phyloP scores from a whole-genome alignment of 2,797 vertebrate genomes.

The Oreochromis grahami region DNA sequence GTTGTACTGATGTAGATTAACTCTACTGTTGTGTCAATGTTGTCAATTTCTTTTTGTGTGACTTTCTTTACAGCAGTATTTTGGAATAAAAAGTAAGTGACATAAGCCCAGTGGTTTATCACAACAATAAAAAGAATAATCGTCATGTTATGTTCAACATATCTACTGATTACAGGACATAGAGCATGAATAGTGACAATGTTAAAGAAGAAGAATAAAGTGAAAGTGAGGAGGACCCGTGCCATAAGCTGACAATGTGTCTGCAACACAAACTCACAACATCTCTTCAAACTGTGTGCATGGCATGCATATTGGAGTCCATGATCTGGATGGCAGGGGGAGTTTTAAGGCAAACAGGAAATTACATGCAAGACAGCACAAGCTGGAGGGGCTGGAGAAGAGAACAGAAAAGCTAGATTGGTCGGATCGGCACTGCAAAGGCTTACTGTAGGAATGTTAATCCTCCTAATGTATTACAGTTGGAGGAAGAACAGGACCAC shows the following conservation, averaged over 20 bases:
- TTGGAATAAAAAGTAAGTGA: neutral
- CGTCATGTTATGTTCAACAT: neutral
- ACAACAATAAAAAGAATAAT: neutral
- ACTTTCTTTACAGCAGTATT: neutral
- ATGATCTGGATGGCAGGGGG: constrained; percentile 10
- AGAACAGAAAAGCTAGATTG: constrained; percentile 49
- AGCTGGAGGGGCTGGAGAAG: constrained; percentile 27
- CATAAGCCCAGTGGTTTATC: neutral
- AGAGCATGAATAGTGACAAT: neutral
- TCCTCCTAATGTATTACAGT: constrained; percentile 77
- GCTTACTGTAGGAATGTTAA: constrained; percentile 77
- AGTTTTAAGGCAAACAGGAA: constrained; percentile 57
- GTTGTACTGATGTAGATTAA: neutral
- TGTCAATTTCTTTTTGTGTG: neutral
- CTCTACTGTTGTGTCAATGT: neutral
- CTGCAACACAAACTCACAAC: neutral
- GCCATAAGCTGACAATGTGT: neutral
- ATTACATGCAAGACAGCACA: constrained; percentile 60
- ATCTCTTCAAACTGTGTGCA: neutral
- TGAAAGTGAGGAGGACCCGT: neutral
- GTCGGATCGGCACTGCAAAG: constrained; percentile 37
- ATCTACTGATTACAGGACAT: neutral
- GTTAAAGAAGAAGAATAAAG: neutral
- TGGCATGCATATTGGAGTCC: neutral
- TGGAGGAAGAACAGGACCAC: constrained; percentile 60